Base-by-base conservation (phyloP, 2,797 vertebrate species). In the Ceryle rudis region DNA sequence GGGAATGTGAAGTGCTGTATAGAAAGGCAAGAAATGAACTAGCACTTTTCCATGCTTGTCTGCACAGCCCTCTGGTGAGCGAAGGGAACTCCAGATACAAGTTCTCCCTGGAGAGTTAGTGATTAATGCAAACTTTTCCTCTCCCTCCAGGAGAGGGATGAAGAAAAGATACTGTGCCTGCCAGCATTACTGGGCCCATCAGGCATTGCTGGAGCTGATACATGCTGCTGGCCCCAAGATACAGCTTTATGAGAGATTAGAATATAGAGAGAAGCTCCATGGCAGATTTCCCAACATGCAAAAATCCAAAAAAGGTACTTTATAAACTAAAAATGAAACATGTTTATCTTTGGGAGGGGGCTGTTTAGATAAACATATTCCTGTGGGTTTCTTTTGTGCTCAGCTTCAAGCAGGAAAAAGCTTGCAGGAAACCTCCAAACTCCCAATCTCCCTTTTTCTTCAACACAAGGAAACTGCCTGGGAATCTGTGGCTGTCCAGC, bases 1-100 rank as follows among this genome's bases (percentile, higher is more conserved):
- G 66, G 61, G 37, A 93, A 81, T 35, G 44, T 81, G 61, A 94
- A 95, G 64, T 44, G 61, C 54, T 88, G 61, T 35, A 64, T n/a
- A 55, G 69, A 90, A 91, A 91, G 65, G 61, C 54, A 89, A 78
- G 51, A 55, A 88, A 58, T 1, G 20, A 85, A 78, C 49, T 10
- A 77, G 33, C 41, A 70, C 49, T 81, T 94, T 65, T 78, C 72
- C 61, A 54, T 64, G 69, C 72, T 72, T 95, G 58, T 86, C 80
- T 94, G 77, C 66, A 75, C 60, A 86, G 51, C 42, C 17, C 70
- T 81, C 57, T 81, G 57, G 46, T 88, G 77, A 94, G 35, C 3
- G 8, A 90, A 89, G 54, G 71, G 31, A 96, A 47, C 62, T 84
- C 66, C 41, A 58, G 41, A 70, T 60, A 37, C 51, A 55, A 60